Evolutionary conservation across 1,140 invertebrate genomes (phyloP), one percentile per base, ranked within the genome.

Genomic region (Drosophila quadrilineata): DNA sequence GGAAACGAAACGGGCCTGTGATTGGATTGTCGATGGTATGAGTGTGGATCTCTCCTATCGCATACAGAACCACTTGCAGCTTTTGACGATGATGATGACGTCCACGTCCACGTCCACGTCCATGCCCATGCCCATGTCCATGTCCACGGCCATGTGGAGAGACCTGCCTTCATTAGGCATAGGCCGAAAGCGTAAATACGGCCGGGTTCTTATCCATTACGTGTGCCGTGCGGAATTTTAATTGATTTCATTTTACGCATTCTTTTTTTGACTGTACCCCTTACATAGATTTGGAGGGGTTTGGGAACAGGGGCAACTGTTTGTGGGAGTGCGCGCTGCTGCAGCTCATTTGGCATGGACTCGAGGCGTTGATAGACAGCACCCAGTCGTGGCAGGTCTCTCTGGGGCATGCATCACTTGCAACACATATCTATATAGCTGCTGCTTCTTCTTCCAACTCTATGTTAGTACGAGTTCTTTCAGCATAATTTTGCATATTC

Each of bases 181-280:
- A 77, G 69, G 48, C 75, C 54, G 9, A 31, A 33, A 14, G 50
- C 73, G 70, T 74, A 74, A 70, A 70, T 66, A 79, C 29, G 52
- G 43, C 57, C 65, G 40, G 57, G n/a, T 21, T 45, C 50, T 56
- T 26, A 53, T 63, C 54, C 65, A 46, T 69, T 49, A 35, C 65
- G 64, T 70, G 75, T 70, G 67, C 73, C 52, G 68, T 70, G 75
- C 70, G 75, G 77, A 79, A 79, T 79, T 79, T 79, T 79, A 79
- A 79, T 79, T 79, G 75, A 79, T 79, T 79, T 79, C 70, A 79
- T 79, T n/a, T 79, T 79, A 79, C 74, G 64, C 74, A 77, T 69
- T n/a, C n/a, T n/a, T n/a, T n/a, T 77, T 76, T 77, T 77, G 64
- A 77, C 74, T 73, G 74, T 31, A 56, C 16, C 12, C 28, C 8